Conservation (phyloP, 2,113 vertebrate species). For the Nibea albiflora region DNA sequence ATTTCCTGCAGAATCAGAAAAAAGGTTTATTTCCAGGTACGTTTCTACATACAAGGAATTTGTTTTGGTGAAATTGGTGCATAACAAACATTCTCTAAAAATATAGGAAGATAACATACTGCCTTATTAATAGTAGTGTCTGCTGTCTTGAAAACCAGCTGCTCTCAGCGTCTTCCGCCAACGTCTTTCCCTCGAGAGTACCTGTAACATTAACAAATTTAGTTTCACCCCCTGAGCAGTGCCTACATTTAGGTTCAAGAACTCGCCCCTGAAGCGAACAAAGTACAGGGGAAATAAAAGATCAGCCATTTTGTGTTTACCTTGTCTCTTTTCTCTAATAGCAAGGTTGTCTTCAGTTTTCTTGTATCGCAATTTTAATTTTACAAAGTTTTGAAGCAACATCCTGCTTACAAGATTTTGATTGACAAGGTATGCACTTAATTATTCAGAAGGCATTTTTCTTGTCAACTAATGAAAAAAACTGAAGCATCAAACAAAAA, state of each 20-base stretch:
- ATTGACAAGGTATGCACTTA: constrained; percentile 22
- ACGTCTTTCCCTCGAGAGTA: background rate
- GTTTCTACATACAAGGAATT: too few species aligned
- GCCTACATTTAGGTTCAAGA: background rate
- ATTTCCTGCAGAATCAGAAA: background rate
- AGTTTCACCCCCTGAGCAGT: background rate
- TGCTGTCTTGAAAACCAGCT: background rate
- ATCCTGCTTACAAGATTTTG: constrained; percentile 23
- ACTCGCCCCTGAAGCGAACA: background rate
- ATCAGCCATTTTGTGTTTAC: constrained; percentile 7
- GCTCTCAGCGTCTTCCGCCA: background rate
- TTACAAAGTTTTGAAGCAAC: constrained; percentile 31
- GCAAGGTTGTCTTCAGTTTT: background rate
- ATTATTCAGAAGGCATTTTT: constrained; percentile 19
- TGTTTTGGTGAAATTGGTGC: too few species aligned
- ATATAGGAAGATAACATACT: too few species aligned
- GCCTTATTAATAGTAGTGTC: background rate
- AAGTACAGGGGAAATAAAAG: background rate
- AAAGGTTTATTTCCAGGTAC: too few species aligned
- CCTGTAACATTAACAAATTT: background rate
- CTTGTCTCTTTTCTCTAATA: background rate
- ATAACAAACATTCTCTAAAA: too few species aligned
- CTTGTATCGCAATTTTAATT: background rate
- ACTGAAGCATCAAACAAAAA: background rate
- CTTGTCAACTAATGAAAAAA: constrained; percentile 13